Evolutionary conservation across 2,797 vertebrate species (phyloP).

Genomic region (Fratercula arctica): DNA sequence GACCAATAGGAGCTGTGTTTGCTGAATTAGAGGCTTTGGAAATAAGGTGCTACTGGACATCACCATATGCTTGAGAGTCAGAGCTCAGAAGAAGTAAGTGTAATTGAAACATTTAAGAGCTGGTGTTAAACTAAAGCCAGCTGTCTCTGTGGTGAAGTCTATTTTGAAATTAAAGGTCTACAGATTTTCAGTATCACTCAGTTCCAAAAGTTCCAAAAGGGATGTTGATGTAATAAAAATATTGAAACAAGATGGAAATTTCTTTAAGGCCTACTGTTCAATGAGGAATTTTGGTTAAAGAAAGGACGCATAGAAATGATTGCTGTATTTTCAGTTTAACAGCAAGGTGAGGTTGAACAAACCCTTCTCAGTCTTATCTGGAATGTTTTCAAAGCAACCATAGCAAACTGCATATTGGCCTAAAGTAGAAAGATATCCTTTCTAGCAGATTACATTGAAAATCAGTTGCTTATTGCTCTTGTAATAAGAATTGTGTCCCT

Average conservation of each 20-base stretch:
- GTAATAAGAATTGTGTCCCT: neutral
- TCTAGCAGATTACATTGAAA: neutral
- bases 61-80: neutral
- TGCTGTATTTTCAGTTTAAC: neutral
- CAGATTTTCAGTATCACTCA: neutral
- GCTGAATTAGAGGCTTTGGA: neutral
- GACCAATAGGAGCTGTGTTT: neutral
- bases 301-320: neutral
- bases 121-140: constrained; percentile 35
- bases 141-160: neutral
- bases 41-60: neutral
- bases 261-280: neutral
- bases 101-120: constrained; percentile 28
- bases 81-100: neutral
- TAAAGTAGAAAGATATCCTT: neutral
- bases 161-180: constrained; percentile 12
- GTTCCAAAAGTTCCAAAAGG: constrained; percentile 8
- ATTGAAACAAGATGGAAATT: neutral
- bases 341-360: neutral
- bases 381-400: neutral
- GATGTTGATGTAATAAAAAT: neutral
- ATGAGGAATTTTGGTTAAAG: neutral
- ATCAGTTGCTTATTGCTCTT: neutral
- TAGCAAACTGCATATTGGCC: neutral
- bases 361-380: neutral